Percentiles rank a stretch among this genome's conserved stretches.
These are phyloP conservation scores for Anser cygnoides DNA, from an alignment of 2,113 vertebrate genomes.

Conservation along the genomic window DNA sequence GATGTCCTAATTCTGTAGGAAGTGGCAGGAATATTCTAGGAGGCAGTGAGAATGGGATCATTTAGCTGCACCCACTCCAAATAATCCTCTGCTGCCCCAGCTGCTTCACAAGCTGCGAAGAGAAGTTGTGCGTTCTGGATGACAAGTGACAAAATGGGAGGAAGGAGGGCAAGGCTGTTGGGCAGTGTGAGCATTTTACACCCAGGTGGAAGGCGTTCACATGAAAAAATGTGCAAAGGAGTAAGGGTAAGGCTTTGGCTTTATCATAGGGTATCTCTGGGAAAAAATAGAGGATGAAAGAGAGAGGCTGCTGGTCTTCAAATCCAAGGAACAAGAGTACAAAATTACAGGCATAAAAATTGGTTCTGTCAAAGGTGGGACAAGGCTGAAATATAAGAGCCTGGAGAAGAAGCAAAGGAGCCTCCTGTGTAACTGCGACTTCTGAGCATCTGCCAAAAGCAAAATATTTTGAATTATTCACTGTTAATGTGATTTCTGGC, in stretches of 20 bases:
- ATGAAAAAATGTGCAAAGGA: not conserved
- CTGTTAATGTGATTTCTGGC: not conserved
- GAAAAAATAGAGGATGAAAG: not conserved
- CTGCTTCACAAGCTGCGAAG: not conserved
- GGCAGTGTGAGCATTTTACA: fast-evolving
- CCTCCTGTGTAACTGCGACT: not conserved
- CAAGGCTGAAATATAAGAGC: not conserved
- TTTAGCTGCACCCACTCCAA: not conserved
- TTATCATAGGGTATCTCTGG: not conserved
- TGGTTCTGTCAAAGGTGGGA: not conserved
- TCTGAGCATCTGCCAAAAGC: not conserved
- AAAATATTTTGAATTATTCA: not conserved
- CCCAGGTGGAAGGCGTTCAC: not conserved
- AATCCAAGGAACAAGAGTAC: not conserved
- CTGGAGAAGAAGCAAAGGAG: not conserved
- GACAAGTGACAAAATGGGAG: not conserved
- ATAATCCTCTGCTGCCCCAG: not conserved
- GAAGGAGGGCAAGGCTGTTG: not conserved
- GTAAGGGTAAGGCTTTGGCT: not conserved
- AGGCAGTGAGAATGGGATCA: not conserved
- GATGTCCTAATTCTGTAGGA: too few species aligned
- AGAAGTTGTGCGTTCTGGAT: not conserved
- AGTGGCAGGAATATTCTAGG: not conserved
- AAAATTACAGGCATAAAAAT: not conserved
- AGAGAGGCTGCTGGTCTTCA: not conserved